phyloP scores from a whole-genome alignment of 1,140 invertebrate genomes.

The Leptopilina boulardi region DNA sequence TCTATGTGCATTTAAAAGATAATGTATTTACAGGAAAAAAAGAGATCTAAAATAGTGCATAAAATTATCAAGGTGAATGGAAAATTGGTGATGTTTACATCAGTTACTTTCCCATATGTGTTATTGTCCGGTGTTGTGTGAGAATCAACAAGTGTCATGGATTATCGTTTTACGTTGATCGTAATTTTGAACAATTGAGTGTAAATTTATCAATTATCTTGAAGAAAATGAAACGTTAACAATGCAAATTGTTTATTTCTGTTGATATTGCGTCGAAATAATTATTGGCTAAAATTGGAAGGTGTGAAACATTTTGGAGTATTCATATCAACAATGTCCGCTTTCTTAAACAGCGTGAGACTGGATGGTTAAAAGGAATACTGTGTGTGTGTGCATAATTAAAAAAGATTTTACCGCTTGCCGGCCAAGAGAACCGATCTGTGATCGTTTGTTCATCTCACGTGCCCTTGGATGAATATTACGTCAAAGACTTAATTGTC shows the following conservation, averaged over 20 bases:
- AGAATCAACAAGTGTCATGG: slow-evolving; percentile 67
- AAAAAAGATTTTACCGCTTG: slow-evolving; percentile 4
- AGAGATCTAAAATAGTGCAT: not conserved
- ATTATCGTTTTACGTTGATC: not conserved
- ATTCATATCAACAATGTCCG: not conserved
- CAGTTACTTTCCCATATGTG: slow-evolving; percentile 1
- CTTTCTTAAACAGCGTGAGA: not conserved
- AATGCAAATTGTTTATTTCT: not conserved
- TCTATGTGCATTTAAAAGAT: not conserved
- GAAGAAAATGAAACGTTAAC: not conserved
- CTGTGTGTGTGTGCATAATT: not conserved
- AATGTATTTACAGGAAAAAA: not conserved
- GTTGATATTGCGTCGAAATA: not conserved
- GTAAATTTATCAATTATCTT: not conserved
- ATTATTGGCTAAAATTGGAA: not conserved
- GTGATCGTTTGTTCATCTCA: slow-evolving; percentile 34
- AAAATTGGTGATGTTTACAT: not conserved
- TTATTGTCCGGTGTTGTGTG: not conserved
- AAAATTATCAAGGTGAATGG: not conserved
- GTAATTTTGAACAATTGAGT: slow-evolving; percentile 8
- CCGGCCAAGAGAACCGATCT: slow-evolving; percentile 40
- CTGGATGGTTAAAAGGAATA: slow-evolving; percentile 1
- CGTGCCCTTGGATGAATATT: slow-evolving; percentile 53
- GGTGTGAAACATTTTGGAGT: not conserved
- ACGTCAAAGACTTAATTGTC: slow-evolving; percentile 50